These are phyloP conservation scores for Etheostoma spectabile DNA, from an alignment of 2,113 vertebrate species.

Conservation along the genomic window DNA sequence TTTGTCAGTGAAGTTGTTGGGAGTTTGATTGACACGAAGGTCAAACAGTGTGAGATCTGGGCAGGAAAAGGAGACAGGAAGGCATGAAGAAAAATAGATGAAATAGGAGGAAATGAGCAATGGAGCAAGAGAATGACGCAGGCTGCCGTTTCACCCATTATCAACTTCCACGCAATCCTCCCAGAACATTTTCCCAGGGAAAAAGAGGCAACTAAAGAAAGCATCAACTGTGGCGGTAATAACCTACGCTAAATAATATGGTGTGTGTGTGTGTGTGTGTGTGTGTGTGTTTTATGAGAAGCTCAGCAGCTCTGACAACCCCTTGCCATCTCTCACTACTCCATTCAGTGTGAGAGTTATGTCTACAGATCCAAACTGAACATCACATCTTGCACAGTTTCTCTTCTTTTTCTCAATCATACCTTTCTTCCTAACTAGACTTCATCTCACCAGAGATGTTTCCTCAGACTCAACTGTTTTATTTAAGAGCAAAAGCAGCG, in stretches of 20 bases:
- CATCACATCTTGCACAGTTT: conserved; percentile 36
- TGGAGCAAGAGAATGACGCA: conserved; percentile 62
- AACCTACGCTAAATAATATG: conserved; percentile 37
- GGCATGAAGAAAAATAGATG: conserved; percentile 35
- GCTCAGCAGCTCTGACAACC: conserved; percentile 44
- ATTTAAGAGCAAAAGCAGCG: conserved; percentile 40
- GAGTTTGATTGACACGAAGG: conserved; percentile 39
- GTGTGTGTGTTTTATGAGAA: conserved; percentile 15
- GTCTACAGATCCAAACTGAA: conserved; percentile 63
- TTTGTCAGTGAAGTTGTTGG: conserved; percentile 15
- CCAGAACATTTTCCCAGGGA: conserved; percentile 44
- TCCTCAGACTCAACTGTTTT: conserved; percentile 50
- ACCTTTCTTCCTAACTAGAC: conserved; percentile 11
- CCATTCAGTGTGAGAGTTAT: conserved; percentile 43
- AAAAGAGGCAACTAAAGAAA: conserved; percentile 49
- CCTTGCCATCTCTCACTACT: conserved; percentile 27
- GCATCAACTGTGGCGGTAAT: conserved; percentile 51
- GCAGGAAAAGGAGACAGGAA: conserved; percentile 57
- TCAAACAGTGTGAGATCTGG: conserved; percentile 35
- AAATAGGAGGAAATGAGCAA: conserved; percentile 64
- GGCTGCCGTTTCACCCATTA: conserved; percentile 13
- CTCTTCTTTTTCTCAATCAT: conserved; percentile 1
- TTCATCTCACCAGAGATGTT: conserved; percentile 45
- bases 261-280: not conserved
- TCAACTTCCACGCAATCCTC: conserved; percentile 31